Evolutionary conservation across 2,888 invertebrate species (phyloP).

Genomic region (Limenitis camilla): DNA sequence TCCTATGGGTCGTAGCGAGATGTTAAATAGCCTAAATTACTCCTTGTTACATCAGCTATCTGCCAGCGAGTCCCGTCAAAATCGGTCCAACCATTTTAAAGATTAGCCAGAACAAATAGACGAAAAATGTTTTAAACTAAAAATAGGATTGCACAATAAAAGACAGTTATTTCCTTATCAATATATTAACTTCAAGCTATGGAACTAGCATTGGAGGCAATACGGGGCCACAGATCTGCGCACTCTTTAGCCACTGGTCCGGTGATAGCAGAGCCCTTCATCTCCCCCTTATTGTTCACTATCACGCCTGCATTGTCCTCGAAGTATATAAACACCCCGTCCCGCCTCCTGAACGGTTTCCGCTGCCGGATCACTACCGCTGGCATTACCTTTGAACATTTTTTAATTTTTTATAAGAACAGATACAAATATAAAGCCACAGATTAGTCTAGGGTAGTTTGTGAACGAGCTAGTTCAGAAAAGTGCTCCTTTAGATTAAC

Average conservation of each 20-base stretch:
- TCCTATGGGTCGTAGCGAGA: no score
- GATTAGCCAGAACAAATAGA: no score
- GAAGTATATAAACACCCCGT: conserved; percentile 99
- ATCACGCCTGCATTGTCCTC: conserved; percentile 99
- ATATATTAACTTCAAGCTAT: conserved; percentile 82
- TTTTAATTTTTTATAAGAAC: not conserved
- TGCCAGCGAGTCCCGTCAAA: no score
- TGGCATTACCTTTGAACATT: conserved; percentile 88
- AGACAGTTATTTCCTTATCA: conserved; percentile 21
- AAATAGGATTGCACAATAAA: conserved; percentile 10
- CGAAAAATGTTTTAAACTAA: no score
- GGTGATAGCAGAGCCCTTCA: conserved; percentile 99
- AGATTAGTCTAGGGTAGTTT: no score
- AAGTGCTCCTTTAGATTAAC: no score
- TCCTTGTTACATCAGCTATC: no score
- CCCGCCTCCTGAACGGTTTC: conserved; percentile 99
- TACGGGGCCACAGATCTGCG: conserved; percentile 99
- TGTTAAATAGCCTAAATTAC: no score
- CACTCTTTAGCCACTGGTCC: conserved; percentile 99
- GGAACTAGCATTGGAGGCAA: conserved; percentile 99
- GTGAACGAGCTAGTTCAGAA: no score
- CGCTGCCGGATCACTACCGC: conserved; percentile 99
- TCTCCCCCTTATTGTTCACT: conserved; percentile 99
- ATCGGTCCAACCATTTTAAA: no score
- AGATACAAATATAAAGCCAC: not conserved